Conservation (phyloP, 2,113 vertebrate genomes). For the Pholis gunnellus region DNA sequence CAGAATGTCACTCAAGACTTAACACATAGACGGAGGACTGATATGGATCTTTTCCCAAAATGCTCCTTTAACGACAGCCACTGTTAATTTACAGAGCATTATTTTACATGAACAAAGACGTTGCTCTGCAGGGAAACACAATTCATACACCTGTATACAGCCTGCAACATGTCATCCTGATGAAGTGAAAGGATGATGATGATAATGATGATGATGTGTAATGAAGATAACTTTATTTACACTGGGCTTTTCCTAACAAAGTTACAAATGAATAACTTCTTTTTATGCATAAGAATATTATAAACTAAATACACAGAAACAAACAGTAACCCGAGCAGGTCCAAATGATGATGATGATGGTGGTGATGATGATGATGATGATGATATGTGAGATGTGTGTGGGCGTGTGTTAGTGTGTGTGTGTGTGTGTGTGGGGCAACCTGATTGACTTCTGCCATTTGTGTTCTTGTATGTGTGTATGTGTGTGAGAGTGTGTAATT, state of each 20-base stretch:
- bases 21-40: background rate
- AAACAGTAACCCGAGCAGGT: conserved; percentile 27
- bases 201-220: conserved; percentile 12
- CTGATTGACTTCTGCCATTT: too few relatives aligned
- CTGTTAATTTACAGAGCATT: too few relatives aligned
- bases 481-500: conserved; percentile 23
- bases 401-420: conserved; percentile 10
- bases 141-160: background rate
- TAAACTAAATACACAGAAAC: conserved; percentile 28
- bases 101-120: too few relatives aligned
- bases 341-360: conserved; percentile 34
- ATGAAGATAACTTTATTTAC: conserved; percentile 22
- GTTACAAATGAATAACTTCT: conserved; percentile 11
- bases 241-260: background rate
- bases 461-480: background rate
- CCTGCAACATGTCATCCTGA: background rate
- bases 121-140: background rate
- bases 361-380: conserved; percentile 25
- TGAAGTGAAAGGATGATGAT: background rate
- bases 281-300: conserved; percentile 17
- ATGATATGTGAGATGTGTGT: background rate
- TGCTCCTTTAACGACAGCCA: background rate
- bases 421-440: background rate
- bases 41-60: background rate
- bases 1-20: background rate